A percentile compares a stretch with the other conserved stretches of the same genome.
phyloP scores from a whole-genome alignment of 2,888 invertebrate species.

The Temnothorax rugatulus region DNA sequence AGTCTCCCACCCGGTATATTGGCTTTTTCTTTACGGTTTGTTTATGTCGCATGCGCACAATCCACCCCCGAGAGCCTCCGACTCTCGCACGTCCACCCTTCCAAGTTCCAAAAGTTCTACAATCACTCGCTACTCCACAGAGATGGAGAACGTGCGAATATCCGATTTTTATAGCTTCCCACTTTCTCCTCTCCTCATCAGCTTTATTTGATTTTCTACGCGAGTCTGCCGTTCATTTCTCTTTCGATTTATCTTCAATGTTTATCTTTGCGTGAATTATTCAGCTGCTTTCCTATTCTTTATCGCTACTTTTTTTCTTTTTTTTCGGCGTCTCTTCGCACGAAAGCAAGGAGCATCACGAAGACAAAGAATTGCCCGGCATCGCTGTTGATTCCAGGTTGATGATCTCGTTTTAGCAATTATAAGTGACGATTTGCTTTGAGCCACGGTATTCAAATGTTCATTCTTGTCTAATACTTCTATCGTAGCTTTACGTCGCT shows the following conservation, averaged over 20 bases:
- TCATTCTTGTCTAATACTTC: background rate
- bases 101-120: conserved; percentile 67
- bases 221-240: conserved; percentile 11
- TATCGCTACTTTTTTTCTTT: background rate
- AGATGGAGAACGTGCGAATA: conserved; percentile 54
- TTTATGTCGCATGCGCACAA: conserved; percentile 83
- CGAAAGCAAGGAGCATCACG: background rate
- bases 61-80: conserved; percentile 64
- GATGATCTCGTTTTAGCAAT: background rate
- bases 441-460: background rate
- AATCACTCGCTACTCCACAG: conserved; percentile 43
- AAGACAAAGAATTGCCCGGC: background rate
- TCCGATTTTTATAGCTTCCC: conserved; percentile 44
- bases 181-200: conserved; percentile 9
- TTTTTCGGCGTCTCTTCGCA: background rate
- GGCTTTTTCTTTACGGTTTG: conserved; percentile 78
- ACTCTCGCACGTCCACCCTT: conserved; percentile 69
- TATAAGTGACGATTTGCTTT: background rate
- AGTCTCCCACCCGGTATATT: conserved; percentile 60
- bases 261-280: conserved; percentile 47
- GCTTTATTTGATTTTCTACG: conserved; percentile 51
- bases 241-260: conserved; percentile 45
- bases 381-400: background rate
- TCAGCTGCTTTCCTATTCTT: conserved; percentile 28
- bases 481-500: background rate